A percentile compares a stretch with the other conserved stretches of the same genome.
phyloP scores from a whole-genome alignment of 1,140 invertebrate species.

The Hylaeus volcanicus region DNA sequence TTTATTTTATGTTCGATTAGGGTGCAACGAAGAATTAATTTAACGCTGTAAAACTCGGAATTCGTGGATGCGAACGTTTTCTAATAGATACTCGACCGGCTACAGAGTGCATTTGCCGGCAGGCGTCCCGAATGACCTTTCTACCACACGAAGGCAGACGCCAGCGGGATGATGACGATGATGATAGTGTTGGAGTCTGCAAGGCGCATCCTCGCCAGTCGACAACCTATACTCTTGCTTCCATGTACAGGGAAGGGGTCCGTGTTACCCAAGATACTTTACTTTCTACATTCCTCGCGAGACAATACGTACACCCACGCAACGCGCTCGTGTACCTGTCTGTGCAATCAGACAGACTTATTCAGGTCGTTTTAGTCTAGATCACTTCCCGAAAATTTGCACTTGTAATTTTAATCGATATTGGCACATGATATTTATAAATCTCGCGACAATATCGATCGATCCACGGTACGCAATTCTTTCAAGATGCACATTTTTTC shows the following conservation, averaged over 20 bases:
- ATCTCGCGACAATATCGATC: no score
- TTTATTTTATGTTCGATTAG: no score
- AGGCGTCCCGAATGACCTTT: conserved; percentile 56
- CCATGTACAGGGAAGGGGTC: conserved; percentile 16
- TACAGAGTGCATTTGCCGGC: conserved; percentile 11
- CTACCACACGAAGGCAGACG: conserved; percentile 32
- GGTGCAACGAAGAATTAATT: no score
- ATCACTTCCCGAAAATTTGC: background rate
- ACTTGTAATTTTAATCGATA: no score
- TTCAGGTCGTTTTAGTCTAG: conserved; percentile 6
- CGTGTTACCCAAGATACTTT: conserved; percentile 77
- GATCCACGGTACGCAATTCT: no score
- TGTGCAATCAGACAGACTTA: conserved; percentile 29
- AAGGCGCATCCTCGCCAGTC: conserved; percentile 64
- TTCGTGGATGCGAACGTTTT: conserved; percentile 22
- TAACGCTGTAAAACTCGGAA: background rate
- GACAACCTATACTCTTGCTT: conserved; percentile 69
- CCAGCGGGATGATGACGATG: conserved; percentile 52
- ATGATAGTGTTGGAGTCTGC: conserved; percentile 56
- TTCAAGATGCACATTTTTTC: background rate
- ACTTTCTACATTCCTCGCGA: conserved; percentile 79
- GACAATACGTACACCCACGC: conserved; percentile 77
- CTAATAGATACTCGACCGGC: background rate
- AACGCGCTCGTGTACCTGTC: conserved; percentile 58
- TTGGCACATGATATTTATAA: no score